Conservation (phyloP, 2,797 vertebrate genomes). For the Erethizon dorsatum region DNA sequence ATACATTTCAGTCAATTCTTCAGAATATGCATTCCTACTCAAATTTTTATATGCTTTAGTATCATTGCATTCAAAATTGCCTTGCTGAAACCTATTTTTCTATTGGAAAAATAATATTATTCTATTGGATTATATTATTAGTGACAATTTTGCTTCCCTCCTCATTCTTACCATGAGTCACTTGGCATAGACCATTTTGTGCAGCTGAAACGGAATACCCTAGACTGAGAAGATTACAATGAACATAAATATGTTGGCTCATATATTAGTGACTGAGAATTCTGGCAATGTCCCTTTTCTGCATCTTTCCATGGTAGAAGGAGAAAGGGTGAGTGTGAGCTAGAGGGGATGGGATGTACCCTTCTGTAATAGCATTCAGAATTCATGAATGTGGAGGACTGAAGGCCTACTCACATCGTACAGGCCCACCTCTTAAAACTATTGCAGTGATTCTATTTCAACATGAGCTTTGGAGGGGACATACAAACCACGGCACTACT, state of each 20-base stretch:
- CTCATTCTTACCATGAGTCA: neutral
- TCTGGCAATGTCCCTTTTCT: neutral
- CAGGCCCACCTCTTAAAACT: neutral
- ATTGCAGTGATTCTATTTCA: neutral
- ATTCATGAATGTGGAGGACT: no score
- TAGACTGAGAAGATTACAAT: neutral
- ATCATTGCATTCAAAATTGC: neutral
- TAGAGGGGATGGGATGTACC: neutral
- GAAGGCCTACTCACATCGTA: neutral
- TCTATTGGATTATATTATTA: neutral
- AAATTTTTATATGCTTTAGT: neutral
- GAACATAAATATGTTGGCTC: neutral
- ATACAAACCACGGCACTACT: neutral
- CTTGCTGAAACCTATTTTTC: neutral
- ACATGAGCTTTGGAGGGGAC: neutral
- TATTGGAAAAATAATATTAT: neutral
- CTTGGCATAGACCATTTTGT: neutral
- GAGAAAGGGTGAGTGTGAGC: neutral
- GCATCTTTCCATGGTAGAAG: neutral
- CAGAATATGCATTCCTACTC: neutral
- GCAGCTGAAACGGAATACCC: neutral
- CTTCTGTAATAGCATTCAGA: neutral
- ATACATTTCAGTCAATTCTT: neutral
- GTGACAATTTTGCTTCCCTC: neutral
- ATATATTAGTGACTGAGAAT: neutral